Percentiles rank a stretch among this genome's conserved stretches.
phyloP scores from a whole-genome alignment of 2,797 vertebrate species.

The Pyrocephalus nanus region DNA sequence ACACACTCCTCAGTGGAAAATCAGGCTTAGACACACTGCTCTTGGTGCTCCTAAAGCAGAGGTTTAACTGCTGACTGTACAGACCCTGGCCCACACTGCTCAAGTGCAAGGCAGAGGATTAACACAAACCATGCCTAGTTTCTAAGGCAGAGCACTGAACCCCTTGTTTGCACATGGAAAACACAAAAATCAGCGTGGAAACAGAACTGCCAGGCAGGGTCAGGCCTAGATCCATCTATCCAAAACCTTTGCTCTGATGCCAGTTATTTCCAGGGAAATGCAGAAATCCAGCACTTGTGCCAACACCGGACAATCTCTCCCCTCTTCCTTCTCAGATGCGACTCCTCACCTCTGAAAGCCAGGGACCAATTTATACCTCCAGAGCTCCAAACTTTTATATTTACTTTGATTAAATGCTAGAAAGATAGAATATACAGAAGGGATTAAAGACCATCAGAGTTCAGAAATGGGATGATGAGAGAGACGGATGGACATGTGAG shows the following conservation, averaged over 20 bases:
- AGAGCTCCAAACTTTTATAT: neutral
- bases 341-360: neutral
- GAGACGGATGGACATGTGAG: neutral
- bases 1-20: neutral
- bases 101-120: neutral
- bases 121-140: neutral
- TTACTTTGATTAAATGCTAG: neutral
- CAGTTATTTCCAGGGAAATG: neutral
- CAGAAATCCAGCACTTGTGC: neutral
- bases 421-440: neutral
- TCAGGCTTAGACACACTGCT: neutral
- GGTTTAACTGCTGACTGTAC: neutral
- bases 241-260: neutral
- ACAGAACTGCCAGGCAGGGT: neutral
- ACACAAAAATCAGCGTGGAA: neutral
- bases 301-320: neutral
- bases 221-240: neutral
- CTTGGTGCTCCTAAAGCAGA: neutral
- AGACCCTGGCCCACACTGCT: neutral
- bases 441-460: neutral
- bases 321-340: neutral
- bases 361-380: neutral
- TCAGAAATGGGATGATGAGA: neutral
- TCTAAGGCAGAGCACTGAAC: neutral
- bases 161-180: neutral